phyloP scores from a whole-genome alignment of 2,888 invertebrate species.

The Leptinotarsa rubiginosa region DNA sequence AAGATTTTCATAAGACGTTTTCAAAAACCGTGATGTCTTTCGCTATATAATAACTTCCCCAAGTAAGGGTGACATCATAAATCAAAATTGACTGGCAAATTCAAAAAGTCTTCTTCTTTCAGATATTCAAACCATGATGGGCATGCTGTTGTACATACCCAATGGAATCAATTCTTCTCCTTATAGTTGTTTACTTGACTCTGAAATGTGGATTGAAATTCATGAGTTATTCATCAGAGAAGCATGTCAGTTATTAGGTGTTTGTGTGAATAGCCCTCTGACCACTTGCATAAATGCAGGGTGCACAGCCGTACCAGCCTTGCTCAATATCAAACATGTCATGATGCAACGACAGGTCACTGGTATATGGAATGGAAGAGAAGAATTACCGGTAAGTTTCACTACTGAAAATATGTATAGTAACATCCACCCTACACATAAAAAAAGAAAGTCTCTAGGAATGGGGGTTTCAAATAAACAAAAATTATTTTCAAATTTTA shows the following conservation, averaged over 20 bases:
- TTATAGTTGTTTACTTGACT: constrained; percentile 73
- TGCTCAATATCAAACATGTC: constrained; percentile 93
- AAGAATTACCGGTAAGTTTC: constrained; percentile 89
- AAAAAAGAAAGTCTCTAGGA: too few species aligned
- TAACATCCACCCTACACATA: too few species aligned
- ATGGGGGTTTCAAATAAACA: too few species aligned
- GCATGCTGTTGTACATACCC: constrained; percentile 82
- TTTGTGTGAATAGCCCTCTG: constrained; percentile 90
- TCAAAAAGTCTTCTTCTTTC: constrained; percentile 49
- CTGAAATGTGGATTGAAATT: constrained; percentile 85
- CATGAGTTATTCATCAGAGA: constrained; percentile 92
- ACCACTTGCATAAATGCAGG: constrained; percentile 94
- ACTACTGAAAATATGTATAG: too few species aligned
- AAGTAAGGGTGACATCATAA: too few species aligned
- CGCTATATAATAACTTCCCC: too few species aligned
- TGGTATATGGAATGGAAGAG: constrained; percentile 94
- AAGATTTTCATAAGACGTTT: too few species aligned
- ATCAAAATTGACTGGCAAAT: neutral
- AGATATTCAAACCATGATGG: constrained; percentile 90
- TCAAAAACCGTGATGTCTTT: too few species aligned
- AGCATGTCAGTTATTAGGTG: constrained; percentile 89
- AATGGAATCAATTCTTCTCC: constrained; percentile 84
- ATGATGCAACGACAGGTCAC: constrained; percentile 91
- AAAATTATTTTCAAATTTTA: too few species aligned
- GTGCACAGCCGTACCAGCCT: constrained; percentile 91